These are phyloP conservation scores for Apamea monoglypha DNA, from an alignment of 2,888 invertebrate genomes.

Conservation along the genomic window DNA sequence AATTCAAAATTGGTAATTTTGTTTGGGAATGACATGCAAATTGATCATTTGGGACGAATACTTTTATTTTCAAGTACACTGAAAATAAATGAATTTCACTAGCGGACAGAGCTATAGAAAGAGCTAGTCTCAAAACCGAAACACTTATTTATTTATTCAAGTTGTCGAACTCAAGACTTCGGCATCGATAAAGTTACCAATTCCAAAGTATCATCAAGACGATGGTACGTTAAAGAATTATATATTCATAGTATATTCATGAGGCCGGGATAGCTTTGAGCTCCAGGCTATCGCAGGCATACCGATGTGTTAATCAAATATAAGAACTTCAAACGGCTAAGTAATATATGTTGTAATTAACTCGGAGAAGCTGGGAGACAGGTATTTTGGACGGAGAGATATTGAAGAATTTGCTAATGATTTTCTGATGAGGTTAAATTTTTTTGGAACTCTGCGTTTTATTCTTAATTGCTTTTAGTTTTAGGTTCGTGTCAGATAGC, in stretches of 20 bases:
- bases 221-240: conserved; percentile 56
- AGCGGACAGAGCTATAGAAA: background rate
- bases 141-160: conserved; percentile 30
- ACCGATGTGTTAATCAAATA: conserved; percentile 61
- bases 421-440: conserved; percentile 29
- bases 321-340: conserved; percentile 51
- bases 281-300: conserved; percentile 47
- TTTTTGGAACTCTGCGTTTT: conserved; percentile 15
- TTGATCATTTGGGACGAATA: too few species aligned
- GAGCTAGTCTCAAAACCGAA: background rate
- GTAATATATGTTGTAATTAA: conserved; percentile 46
- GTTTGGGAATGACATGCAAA: too few species aligned
- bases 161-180: conserved; percentile 8
- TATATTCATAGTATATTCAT: conserved; percentile 66
- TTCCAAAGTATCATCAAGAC: conserved; percentile 35
- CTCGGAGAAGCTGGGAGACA: background rate
- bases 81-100: background rate
- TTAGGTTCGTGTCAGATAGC: background rate
- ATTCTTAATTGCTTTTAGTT: conserved; percentile 3
- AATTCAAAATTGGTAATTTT: too few species aligned
- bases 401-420: conserved; percentile 37
- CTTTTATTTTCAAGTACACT: too few species aligned
- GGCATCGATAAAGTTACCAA: conserved; percentile 29
- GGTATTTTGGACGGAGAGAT: background rate
- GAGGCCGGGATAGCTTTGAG: conserved; percentile 55